Conservation (phyloP, 2,888 invertebrate genomes). For the Zelleria hepariella region DNA sequence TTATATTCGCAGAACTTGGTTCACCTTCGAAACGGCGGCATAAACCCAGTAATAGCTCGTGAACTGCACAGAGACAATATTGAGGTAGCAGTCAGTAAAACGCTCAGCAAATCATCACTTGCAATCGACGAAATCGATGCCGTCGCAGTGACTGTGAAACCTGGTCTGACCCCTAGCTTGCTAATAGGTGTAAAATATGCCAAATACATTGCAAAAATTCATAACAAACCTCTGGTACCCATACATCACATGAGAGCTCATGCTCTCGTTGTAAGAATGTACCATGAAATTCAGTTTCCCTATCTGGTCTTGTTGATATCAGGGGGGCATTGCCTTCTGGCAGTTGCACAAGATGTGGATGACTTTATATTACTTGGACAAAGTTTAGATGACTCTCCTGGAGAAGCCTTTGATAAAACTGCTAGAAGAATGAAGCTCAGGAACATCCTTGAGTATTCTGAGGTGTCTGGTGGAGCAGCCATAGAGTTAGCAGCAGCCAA, state of each 20-base stretch:
- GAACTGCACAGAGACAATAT: constrained; percentile 87
- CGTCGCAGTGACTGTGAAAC: constrained; percentile 92
- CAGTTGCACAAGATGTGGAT: constrained; percentile 79
- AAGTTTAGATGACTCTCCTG: constrained; percentile 88
- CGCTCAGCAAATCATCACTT: constrained; percentile 74
- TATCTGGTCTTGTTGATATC: constrained; percentile 91
- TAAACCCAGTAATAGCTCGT: constrained; percentile 89
- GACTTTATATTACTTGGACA: constrained; percentile 86
- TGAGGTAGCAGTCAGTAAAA: constrained; percentile 76
- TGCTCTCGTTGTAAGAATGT: constrained; percentile 89
- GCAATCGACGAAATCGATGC: constrained; percentile 81
- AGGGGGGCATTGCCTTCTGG: constrained; percentile 92
- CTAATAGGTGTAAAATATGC: constrained; percentile 87
- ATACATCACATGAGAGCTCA: constrained; percentile 99
- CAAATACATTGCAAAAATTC: constrained; percentile 76
- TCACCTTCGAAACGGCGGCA: constrained; percentile 85
- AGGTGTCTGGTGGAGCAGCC: constrained; percentile 86
- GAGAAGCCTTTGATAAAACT: constrained; percentile 94
- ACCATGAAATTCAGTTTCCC: constrained; percentile 81
- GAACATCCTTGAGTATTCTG: constrained; percentile 80
- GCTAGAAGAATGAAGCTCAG: constrained; percentile 87
- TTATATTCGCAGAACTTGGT: constrained; percentile 83
- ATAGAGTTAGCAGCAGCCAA: constrained; percentile 84
- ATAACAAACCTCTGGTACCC: constrained; percentile 88
- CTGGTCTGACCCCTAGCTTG: constrained; percentile 86